Evolutionary conservation across 2,113 vertebrate genomes (phyloP).

Genomic region (Turnix velox): DNA sequence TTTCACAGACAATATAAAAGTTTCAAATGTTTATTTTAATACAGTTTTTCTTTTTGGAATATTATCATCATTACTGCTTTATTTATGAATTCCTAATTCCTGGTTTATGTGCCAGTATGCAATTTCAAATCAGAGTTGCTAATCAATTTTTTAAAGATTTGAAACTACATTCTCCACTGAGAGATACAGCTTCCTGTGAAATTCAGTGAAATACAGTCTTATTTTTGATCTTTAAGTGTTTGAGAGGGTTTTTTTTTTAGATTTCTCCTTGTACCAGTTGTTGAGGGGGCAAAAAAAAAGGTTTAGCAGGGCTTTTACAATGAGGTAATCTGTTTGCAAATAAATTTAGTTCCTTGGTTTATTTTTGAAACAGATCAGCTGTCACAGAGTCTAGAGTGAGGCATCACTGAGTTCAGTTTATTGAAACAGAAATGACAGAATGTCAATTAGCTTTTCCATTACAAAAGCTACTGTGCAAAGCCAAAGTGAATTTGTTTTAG

Average conservation of each 20-base stretch:
- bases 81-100: background rate
- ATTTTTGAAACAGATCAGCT: conserved; percentile 29
- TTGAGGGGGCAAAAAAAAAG: background rate
- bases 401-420: conserved; percentile 17
- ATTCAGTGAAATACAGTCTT: background rate
- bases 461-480: background rate
- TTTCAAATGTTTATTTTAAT: background rate
- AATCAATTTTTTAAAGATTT: background rate
- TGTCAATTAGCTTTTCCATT: conserved; percentile 32
- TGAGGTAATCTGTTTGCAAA: conserved; percentile 46
- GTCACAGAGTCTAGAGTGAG: background rate
- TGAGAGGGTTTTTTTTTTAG: background rate
- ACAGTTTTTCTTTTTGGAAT: background rate
- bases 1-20: background rate
- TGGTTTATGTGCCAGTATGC: background rate
- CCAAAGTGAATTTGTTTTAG: background rate
- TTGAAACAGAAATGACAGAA: conserved; percentile 54
- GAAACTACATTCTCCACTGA: background rate
- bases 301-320: background rate
- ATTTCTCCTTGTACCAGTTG: background rate
- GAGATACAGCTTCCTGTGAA: background rate
- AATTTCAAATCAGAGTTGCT: background rate
- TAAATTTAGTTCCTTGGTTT: conserved; percentile 37
- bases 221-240: background rate
- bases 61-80: background rate